Percentiles rank a stretch among this genome's conserved stretches.
These are phyloP conservation scores for Noctua fimbriata DNA, from an alignment of 2,888 invertebrate genomes.

Conservation along the genomic window DNA sequence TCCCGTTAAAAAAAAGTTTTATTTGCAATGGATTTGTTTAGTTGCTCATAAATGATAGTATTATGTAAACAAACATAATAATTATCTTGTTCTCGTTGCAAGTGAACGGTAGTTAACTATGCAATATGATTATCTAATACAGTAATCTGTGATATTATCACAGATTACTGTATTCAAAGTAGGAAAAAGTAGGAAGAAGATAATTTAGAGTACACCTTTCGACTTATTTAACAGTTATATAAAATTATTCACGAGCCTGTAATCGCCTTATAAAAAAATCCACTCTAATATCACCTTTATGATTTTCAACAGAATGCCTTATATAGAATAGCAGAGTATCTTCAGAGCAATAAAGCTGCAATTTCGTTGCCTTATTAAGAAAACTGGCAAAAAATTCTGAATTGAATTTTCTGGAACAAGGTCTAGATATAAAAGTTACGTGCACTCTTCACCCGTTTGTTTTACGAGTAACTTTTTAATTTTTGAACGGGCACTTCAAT, in stretches of 20 bases:
- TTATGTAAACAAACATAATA: not conserved
- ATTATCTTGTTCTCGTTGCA: not conserved
- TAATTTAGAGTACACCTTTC: constrained; percentile 44
- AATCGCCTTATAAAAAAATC: constrained; percentile 30
- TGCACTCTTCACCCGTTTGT: constrained; percentile 58
- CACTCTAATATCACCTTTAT: constrained; percentile 16
- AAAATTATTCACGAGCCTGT: constrained; percentile 47
- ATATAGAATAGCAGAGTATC: constrained; percentile 26
- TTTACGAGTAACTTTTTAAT: constrained; percentile 74
- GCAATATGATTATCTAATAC: not conserved
- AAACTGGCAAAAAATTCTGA: constrained; percentile 41
- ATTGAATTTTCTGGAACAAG: constrained; percentile 48
- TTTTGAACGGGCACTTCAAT: constrained; percentile 81
- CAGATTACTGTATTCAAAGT: too few species aligned
- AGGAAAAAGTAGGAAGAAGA: constrained; percentile 27
- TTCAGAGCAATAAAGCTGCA: constrained; percentile 42
- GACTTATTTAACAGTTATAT: constrained; percentile 46
- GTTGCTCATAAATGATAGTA: not conserved
- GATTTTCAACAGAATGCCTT: not conserved
- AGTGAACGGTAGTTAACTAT: not conserved
- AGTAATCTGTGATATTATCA: constrained; percentile 4
- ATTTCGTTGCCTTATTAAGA: constrained; percentile 43
- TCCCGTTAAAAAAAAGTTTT: not conserved
- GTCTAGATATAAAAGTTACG: constrained; percentile 52
- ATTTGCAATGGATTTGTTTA: not conserved